These are phyloP conservation scores for Helicoverpa assulta DNA, from an alignment of 2,888 invertebrate genomes.

Conservation along the genomic window DNA sequence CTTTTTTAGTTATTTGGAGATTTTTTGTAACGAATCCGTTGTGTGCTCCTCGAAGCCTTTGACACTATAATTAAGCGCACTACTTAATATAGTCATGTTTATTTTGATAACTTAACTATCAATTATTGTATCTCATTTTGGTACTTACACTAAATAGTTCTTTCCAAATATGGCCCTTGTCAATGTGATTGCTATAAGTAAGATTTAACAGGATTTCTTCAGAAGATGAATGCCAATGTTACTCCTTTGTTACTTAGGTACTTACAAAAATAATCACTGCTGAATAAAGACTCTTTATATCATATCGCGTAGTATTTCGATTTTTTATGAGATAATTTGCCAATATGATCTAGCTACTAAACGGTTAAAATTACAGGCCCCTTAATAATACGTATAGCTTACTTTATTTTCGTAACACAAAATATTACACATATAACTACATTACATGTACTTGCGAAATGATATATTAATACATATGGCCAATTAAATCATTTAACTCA, in stretches of 20 bases:
- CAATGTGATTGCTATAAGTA: too few species aligned
- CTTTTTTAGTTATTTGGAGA: not conserved
- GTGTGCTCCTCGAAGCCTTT: too few species aligned
- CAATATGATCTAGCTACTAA: not conserved
- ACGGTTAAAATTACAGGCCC: not conserved
- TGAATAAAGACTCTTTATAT: too few species aligned
- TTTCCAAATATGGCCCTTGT: conserved; percentile 7
- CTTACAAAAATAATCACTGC: too few species aligned
- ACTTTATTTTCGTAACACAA: conserved; percentile 1
- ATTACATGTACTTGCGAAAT: not conserved
- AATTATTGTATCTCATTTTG: conserved; percentile 7
- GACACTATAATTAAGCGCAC: not conserved
- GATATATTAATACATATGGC: conserved; percentile 2
- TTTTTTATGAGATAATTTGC: too few species aligned
- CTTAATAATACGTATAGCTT: not conserved
- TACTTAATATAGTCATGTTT: conserved; percentile 20
- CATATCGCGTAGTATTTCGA: too few species aligned
- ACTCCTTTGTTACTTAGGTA: too few species aligned
- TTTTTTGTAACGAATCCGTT: not conserved
- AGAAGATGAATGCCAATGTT: too few species aligned
- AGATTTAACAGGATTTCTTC: too few species aligned
- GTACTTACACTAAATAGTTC: conserved; percentile 13
- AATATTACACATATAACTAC: conserved; percentile 1
- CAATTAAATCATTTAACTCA: conserved; percentile 21
- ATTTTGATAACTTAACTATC: conserved; percentile 28